A percentile compares a stretch with the other conserved stretches of the same genome.
These are phyloP conservation scores for Isurus oxyrinchus DNA, from an alignment of 2,113 vertebrate genomes.

Conservation along the genomic window DNA sequence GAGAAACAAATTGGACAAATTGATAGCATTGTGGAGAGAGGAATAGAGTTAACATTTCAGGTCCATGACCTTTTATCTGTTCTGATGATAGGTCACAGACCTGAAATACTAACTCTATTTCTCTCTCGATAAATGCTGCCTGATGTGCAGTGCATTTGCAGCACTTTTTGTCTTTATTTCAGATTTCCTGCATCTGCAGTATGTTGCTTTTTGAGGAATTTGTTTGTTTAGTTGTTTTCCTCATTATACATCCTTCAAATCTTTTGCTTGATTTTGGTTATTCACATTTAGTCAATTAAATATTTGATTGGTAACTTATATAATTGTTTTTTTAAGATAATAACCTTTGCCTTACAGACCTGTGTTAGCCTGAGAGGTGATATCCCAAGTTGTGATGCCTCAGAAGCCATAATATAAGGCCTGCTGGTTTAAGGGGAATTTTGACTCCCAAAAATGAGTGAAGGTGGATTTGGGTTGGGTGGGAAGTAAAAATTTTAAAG, in stretches of 20 bases:
- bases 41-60: background rate
- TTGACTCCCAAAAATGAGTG: too few species aligned
- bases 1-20: background rate
- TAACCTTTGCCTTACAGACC: background rate
- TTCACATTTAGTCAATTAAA: background rate
- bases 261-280: background rate
- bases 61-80: background rate
- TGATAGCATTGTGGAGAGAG: background rate
- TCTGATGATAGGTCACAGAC: background rate
- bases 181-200: too few species aligned
- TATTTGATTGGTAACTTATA: background rate
- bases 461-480: too few species aligned
- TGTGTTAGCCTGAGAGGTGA: background rate
- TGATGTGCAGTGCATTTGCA: too few species aligned
- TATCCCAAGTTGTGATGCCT: background rate
- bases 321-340: too few species aligned
- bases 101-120: too few species aligned
- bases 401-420: background rate
- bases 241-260: background rate
- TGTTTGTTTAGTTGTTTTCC: background rate
- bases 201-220: background rate
- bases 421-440: too few species aligned
- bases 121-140: too few species aligned
- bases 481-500: too few species aligned
- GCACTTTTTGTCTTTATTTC: too few species aligned